Evolutionary conservation across 2,888 invertebrate genomes (phyloP).

Genomic region (Drosophila nigritarsus): DNA sequence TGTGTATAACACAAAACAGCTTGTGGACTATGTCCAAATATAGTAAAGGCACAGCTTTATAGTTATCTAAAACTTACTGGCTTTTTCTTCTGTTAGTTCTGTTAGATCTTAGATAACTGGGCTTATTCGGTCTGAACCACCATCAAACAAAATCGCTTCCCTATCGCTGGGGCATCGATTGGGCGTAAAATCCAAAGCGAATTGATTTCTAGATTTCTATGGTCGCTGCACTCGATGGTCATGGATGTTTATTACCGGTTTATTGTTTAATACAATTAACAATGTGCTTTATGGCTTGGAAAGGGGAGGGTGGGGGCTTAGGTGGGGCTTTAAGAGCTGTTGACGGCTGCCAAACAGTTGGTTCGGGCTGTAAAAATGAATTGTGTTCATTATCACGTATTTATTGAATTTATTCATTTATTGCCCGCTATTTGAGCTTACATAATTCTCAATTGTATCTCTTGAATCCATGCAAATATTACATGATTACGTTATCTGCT

Average conservation of each 20-base stretch:
- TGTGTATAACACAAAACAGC: not conserved
- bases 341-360: constrained; percentile 42
- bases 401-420: constrained; percentile 17
- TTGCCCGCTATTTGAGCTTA: constrained; percentile 33
- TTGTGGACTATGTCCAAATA: not conserved
- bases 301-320: not conserved
- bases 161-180: constrained; percentile 32
- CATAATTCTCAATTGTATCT: constrained; percentile 39
- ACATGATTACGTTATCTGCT: constrained; percentile 58
- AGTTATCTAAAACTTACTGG: not conserved
- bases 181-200: constrained; percentile 40
- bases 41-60: not conserved
- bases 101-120: constrained; percentile 8
- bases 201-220: constrained; percentile 56
- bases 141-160: constrained; percentile 40
- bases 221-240: constrained; percentile 51
- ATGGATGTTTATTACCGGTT: constrained; percentile 58
- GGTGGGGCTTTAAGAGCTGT: constrained; percentile 34
- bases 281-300: constrained; percentile 42
- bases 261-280: constrained; percentile 65
- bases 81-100: not conserved
- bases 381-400: constrained; percentile 23
- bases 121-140: constrained; percentile 18
- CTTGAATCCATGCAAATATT: constrained; percentile 42
- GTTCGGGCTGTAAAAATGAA: constrained; percentile 19